Conservation (phyloP, 2,888 invertebrate genomes). For the Melinopterus prodromus region DNA sequence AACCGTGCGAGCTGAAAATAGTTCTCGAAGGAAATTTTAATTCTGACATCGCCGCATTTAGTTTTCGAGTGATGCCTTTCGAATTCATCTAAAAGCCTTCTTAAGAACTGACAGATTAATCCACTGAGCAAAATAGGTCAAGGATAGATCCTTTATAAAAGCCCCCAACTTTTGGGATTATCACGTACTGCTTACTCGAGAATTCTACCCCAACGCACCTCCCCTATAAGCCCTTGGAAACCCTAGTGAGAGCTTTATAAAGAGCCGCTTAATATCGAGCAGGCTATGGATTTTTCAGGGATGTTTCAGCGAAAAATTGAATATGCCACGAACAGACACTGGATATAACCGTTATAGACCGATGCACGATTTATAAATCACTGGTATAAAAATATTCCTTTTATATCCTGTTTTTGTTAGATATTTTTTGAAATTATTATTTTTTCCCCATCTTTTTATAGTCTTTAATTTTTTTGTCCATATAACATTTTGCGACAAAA, state of each 20-base stretch:
- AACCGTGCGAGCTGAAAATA: not conserved
- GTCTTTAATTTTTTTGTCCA: no score
- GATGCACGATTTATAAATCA: no score
- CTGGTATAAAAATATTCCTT: no score
- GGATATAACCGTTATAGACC: no score
- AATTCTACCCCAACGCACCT: not conserved
- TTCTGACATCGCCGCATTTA: not conserved
- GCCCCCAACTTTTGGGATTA: not conserved
- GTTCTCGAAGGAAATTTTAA: not conserved
- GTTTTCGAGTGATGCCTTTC: not conserved
- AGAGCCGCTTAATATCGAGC: not conserved
- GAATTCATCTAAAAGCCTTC: not conserved
- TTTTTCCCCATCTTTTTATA: no score
- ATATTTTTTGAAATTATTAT: no score
- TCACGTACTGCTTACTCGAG: not conserved
- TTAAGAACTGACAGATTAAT: not conserved
- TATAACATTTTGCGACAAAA: no score
- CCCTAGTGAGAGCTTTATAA: not conserved
- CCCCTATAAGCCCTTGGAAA: not conserved
- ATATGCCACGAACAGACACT: not conserved
- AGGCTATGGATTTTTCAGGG: not conserved
- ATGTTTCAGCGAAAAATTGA: not conserved
- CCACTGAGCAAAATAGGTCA: not conserved
- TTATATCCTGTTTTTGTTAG: no score
- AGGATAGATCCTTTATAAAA: not conserved